A percentile compares a stretch with the other conserved stretches of the same genome.
phyloP scores from a whole-genome alignment of 2,888 invertebrate genomes.

The Amblyjoppa fuscipennis region DNA sequence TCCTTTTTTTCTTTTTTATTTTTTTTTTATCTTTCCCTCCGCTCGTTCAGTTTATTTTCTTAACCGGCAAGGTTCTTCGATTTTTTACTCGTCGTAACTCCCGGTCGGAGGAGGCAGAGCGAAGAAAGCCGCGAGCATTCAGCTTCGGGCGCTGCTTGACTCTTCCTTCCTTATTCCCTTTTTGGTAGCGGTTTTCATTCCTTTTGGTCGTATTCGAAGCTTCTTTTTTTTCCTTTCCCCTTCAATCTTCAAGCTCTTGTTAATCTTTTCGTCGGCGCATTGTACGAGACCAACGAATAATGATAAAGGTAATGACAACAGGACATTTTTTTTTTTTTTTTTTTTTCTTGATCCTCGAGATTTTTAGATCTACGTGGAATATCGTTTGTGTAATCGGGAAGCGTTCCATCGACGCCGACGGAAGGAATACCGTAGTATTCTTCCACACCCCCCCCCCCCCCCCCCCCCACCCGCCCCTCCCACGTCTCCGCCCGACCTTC shows the following conservation, averaged over 20 bases:
- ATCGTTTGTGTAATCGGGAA: background rate
- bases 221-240: background rate
- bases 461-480: too few relatives aligned
- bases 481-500: background rate
- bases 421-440: background rate
- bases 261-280: background rate
- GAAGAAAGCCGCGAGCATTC: conserved; percentile 2
- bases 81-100: background rate
- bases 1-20: background rate
- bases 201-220: background rate
- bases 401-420: background rate
- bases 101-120: background rate
- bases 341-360: background rate
- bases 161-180: conserved; percentile 14
- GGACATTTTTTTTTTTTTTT: background rate
- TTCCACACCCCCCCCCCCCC: background rate
- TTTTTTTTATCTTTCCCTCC: background rate
- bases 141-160: conserved; percentile 1
- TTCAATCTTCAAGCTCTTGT: background rate
- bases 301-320: background rate
- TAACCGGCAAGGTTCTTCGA: background rate
- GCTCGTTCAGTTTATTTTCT: background rate
- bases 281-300: background rate
- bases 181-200: background rate
- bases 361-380: background rate